phyloP scores from a whole-genome alignment of 2,888 invertebrate genomes.

The Xestoiulus laeticollis region DNA sequence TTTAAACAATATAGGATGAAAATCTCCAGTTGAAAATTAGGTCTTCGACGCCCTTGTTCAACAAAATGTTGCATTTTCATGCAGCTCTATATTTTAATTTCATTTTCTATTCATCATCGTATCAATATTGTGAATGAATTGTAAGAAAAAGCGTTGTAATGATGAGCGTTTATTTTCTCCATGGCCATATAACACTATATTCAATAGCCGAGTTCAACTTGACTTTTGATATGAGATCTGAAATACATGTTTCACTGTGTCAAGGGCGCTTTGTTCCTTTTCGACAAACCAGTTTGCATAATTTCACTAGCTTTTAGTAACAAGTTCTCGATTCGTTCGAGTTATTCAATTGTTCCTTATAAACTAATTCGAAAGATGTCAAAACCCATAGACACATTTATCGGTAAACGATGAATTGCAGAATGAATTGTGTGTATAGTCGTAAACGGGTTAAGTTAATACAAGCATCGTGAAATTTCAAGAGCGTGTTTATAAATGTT shows the following conservation, averaged over 20 bases:
- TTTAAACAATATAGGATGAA: too few species aligned
- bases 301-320: not conserved
- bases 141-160: not conserved
- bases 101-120: not conserved
- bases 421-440: not conserved
- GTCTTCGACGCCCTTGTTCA: not conserved
- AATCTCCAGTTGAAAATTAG: too few species aligned
- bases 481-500: not conserved
- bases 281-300: not conserved
- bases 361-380: not conserved
- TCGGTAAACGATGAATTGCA: constrained; percentile 22
- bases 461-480: not conserved
- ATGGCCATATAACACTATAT: too few species aligned
- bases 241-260: not conserved
- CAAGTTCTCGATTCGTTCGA: not conserved
- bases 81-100: not conserved
- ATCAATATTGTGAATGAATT: not conserved
- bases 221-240: not conserved
- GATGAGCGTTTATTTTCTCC: not conserved
- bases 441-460: not conserved
- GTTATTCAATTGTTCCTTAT: not conserved
- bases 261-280: not conserved
- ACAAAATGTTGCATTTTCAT: not conserved
- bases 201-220: not conserved
- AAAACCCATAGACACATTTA: constrained; percentile 24